These are phyloP conservation scores for Leptobrachium leishanense DNA, from an alignment of 2,113 vertebrate genomes.

Conservation along the genomic window DNA sequence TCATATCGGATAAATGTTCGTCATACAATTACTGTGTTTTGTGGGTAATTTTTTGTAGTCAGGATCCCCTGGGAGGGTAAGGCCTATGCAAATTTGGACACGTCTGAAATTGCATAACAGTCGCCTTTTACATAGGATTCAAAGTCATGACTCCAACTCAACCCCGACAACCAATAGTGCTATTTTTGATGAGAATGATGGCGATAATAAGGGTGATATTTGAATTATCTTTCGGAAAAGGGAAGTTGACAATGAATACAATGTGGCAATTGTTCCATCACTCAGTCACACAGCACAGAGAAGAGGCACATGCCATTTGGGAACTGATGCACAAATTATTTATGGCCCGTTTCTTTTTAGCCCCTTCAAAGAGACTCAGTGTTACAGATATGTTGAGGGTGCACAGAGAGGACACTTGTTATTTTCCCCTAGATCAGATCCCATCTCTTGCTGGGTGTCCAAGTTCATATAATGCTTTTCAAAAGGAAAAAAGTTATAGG, in stretches of 20 bases:
- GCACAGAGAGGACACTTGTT: neutral
- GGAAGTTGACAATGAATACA: neutral
- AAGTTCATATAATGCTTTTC: neutral
- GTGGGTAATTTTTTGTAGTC: too few relatives aligned
- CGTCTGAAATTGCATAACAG: too few relatives aligned
- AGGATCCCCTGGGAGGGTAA: too few relatives aligned
- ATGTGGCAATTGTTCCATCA: neutral
- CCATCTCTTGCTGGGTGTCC: neutral
- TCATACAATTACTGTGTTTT: too few relatives aligned
- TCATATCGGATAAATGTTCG: too few relatives aligned
- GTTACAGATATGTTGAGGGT: neutral
- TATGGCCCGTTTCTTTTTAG: neutral
- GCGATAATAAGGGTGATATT: neutral
- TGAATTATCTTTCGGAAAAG: neutral
- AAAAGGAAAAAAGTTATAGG: neutral
- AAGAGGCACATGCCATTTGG: neutral
- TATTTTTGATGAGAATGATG: neutral
- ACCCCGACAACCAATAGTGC: neutral
- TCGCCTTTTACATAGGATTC: too few relatives aligned
- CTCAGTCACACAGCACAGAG: neutral
- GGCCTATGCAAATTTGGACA: too few relatives aligned
- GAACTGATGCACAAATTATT: neutral
- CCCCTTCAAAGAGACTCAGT: neutral
- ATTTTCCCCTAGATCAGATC: neutral
- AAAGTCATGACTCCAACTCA: neutral